Conservation (phyloP, 1,140 invertebrate species). For the Philotrypesis tridentata region DNA sequence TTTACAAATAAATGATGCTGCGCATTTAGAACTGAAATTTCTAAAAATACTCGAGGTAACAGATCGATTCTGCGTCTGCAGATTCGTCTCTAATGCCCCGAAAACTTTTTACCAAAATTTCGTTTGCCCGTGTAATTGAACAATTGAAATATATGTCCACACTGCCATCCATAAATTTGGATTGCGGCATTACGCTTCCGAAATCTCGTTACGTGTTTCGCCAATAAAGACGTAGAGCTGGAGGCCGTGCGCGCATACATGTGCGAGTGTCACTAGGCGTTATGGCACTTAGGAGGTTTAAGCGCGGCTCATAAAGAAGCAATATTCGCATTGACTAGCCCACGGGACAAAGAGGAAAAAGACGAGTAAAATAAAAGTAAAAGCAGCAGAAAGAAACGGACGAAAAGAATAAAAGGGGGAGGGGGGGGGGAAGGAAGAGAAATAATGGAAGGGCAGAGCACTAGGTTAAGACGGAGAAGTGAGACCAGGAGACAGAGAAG, state of each 20-base stretch:
- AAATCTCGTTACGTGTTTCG: constrained; percentile 8
- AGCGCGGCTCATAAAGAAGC: constrained; percentile 23
- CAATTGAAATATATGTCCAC: too few relatives aligned
- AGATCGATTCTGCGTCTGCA: too few relatives aligned
- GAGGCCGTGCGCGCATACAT: neutral
- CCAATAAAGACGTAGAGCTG: constrained; percentile 5
- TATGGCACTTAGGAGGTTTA: constrained; percentile 26
- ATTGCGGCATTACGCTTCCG: neutral
- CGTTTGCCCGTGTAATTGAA: too few relatives aligned
- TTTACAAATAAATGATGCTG: too few relatives aligned
- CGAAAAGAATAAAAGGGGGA: constrained; percentile 45
- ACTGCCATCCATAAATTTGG: neutral
- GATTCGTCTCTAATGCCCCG: too few relatives aligned
- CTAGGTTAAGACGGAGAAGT: too few relatives aligned
- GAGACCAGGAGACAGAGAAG: neutral
- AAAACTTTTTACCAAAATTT: too few relatives aligned
- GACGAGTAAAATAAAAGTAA: constrained; percentile 54
- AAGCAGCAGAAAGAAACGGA: constrained; percentile 52
- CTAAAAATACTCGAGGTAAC: too few relatives aligned
- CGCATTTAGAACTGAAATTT: too few relatives aligned
- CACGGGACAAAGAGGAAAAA: constrained; percentile 46
- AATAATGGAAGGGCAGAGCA: constrained; percentile 54
- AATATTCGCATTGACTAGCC: constrained; percentile 14
- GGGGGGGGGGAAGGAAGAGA: too few relatives aligned
- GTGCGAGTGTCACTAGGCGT: constrained; percentile 9